Conservation (phyloP, 2,113 vertebrate species). For the Antechinus flavipes region DNA sequence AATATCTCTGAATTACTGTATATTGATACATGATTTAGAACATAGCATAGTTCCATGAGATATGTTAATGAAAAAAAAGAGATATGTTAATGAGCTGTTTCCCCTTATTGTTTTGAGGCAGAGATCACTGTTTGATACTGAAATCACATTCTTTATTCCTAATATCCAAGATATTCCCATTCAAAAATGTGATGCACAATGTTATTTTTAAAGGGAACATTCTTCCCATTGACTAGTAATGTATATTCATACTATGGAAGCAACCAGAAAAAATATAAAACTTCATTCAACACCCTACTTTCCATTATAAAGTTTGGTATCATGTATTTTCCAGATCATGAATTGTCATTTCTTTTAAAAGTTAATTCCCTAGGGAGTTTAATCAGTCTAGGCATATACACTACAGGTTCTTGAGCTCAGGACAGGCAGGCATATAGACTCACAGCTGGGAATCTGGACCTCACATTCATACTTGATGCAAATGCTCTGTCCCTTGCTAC, state of each 20-base stretch:
- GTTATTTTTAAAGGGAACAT: background rate
- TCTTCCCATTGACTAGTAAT: background rate
- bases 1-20: background rate
- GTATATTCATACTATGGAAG: background rate
- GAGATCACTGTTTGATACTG: background rate
- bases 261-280: background rate
- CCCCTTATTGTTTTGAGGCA: background rate
- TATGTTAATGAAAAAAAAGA: background rate
- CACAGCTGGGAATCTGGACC: constrained; percentile 1
- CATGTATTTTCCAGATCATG: constrained; percentile 7
- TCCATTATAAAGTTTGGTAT: background rate
- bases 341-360: constrained; percentile 26
- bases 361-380: constrained; percentile 12
- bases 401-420: background rate
- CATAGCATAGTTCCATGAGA: background rate
- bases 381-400: background rate
- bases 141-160: background rate
- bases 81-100: background rate
- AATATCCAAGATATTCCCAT: background rate
- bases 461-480: constrained; percentile 27
- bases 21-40: background rate
- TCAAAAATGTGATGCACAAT: background rate
- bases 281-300: background rate
- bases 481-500: constrained; percentile 18
- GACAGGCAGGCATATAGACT: background rate